Base-by-base conservation (phyloP, 2,113 vertebrate species). In the Prolemur simus region DNA sequence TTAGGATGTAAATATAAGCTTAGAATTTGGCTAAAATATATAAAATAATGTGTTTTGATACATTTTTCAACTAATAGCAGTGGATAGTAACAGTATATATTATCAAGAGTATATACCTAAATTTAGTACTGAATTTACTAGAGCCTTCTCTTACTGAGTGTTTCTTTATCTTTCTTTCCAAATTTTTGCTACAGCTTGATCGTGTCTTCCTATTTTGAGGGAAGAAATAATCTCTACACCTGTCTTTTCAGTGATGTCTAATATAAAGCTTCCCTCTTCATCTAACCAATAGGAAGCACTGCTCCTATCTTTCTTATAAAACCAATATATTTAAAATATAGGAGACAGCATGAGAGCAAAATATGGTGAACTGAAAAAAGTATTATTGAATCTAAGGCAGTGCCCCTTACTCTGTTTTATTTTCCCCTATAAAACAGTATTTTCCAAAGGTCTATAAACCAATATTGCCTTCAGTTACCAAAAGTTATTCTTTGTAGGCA, bases 401-500 rank as follows among this genome's bases (percentile, higher is more conserved):
- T 11, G 8, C 3, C 39, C 39, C 7, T 81, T 21, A 64, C 84
- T 82, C 78, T 49, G 29, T 83, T 84, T 87, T 63, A 68, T 49
- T 78, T 96, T 94, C 39, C 5, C 10, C 18, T 84, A 29, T 37
- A 78, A 34, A 87, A 77, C 12, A 54, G 23, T 34, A 17, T 87
- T 95, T 94, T 95, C 49, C n/a, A 71, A 87, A 45, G 29, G 15
- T 85, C 85, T 92, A 8, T 85, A 91, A 93, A 32, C 42, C 42
- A 85, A 60, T 54, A 66, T 81, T 90, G 42, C n/a, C 45, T 90
- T 87, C 71, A 71, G 14, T 29, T n/a, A 42, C 25, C 17, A 1
- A 68, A 82, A 90, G 37, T 69, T 82, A 34, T 45, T 66, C 6
- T 73, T 42, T 74, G n/a, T 54, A 39, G 14, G 8, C 7, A 34